Percentiles rank a stretch among this genome's conserved stretches.
Evolutionary conservation across 2,888 invertebrate species (phyloP).

Genomic region (Apotomis betuletana): DNA sequence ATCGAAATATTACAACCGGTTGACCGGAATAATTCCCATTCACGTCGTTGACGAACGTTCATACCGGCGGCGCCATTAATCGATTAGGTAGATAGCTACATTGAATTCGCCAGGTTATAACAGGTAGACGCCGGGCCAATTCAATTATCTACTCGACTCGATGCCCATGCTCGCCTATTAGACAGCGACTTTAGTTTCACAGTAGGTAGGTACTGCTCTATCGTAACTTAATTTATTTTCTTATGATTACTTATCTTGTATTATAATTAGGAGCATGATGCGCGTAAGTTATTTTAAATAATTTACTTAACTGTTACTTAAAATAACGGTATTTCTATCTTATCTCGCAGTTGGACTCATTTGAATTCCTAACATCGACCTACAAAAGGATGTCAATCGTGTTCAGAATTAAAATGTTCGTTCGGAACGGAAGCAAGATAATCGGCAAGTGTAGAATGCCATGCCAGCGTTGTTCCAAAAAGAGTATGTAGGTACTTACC

Average conservation of each 20-base stretch:
- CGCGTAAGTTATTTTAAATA: background rate
- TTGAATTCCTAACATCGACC: conserved; percentile 39
- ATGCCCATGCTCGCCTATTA: too few species aligned
- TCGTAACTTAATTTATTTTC: too few species aligned
- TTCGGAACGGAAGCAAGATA: conserved; percentile 55
- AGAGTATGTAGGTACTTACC: background rate
- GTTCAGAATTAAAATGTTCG: conserved; percentile 67
- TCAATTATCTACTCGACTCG: too few species aligned
- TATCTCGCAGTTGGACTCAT: conserved; percentile 45
- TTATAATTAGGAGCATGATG: background rate
- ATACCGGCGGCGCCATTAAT: background rate
- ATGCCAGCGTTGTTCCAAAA: conserved; percentile 45
- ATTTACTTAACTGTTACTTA: background rate
- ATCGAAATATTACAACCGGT: conserved; percentile 9
- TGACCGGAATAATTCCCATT: background rate
- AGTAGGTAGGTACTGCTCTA: too few species aligned
- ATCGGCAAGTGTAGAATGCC: conserved; percentile 43
- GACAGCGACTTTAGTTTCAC: too few species aligned
- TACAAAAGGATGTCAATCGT: conserved; percentile 61
- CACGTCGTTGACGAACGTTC: background rate
- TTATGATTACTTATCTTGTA: too few species aligned
- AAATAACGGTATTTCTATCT: conserved; percentile 39
- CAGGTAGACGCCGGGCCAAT: too few species aligned
- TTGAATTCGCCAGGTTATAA: background rate
- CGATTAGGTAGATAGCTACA: background rate